These are phyloP conservation scores for Xiphophorus maculatus DNA, from an alignment of 2,113 vertebrate species.

Conservation along the genomic window DNA sequence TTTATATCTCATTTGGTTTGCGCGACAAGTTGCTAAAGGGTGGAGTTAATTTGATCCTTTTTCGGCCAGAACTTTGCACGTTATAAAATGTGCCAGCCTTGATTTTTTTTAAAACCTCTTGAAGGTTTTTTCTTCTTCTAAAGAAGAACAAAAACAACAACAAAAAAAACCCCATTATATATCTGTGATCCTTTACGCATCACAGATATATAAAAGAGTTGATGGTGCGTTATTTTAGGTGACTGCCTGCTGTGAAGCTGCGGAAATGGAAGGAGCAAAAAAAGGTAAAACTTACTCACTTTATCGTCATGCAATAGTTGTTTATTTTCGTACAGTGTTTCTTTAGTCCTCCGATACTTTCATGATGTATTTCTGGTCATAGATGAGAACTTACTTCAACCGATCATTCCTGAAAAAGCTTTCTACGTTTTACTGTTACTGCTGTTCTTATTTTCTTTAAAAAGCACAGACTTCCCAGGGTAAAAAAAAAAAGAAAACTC, in stretches of 20 bases:
- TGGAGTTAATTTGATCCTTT: slow-evolving; percentile 44
- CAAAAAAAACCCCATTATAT: not conserved
- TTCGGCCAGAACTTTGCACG: not conserved
- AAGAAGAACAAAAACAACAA: not conserved
- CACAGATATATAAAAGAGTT: slow-evolving; percentile 46
- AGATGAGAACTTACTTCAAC: not conserved
- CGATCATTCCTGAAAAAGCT: too few species aligned
- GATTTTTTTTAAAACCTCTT: not conserved
- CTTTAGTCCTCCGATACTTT: not conserved
- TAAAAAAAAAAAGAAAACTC: too few species aligned
- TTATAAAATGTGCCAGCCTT: slow-evolving; percentile 36
- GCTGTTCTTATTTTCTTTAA: too few species aligned
- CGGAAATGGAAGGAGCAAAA: slow-evolving; percentile 67
- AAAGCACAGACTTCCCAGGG: too few species aligned
- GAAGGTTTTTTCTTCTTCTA: slow-evolving; percentile 10
- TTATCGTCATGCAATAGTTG: not conserved
- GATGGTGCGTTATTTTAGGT: slow-evolving; percentile 56
- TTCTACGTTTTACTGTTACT: too few species aligned
- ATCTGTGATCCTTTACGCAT: slow-evolving; percentile 37
- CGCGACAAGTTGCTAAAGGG: slow-evolving; percentile 7
- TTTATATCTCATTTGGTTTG: not conserved
- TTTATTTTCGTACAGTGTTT: not conserved
- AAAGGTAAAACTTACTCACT: slow-evolving; percentile 59
- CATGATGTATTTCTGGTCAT: not conserved
- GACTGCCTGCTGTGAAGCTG: slow-evolving; percentile 48